Evolutionary conservation across 2,888 invertebrate species (phyloP).

Genomic region (Antitype chi): DNA sequence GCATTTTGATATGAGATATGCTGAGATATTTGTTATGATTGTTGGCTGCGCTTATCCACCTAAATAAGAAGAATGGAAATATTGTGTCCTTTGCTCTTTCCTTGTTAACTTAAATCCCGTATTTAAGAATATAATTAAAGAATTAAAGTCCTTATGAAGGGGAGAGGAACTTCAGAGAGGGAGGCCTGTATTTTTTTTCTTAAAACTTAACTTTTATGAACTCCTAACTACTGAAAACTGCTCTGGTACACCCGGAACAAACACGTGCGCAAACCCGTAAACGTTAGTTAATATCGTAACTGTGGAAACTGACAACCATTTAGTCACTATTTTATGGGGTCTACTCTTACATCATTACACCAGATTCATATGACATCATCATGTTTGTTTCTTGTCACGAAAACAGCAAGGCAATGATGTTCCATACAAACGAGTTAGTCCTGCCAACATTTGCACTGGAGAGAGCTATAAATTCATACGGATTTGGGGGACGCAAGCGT

Average conservation of each 20-base stretch:
- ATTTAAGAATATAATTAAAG: neutral
- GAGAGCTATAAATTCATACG: conserved; percentile 75
- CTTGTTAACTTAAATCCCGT: neutral
- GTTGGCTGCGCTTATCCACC: neutral
- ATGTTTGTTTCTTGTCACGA: conserved; percentile 30
- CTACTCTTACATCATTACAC: neutral
- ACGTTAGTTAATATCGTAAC: neutral
- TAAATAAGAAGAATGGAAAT: neutral
- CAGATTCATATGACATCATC: conserved; percentile 7
- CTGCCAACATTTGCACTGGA: conserved; percentile 61
- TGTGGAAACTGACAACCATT: neutral
- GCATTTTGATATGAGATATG: too few relatives aligned
- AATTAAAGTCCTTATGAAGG: neutral
- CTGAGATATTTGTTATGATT: too few relatives aligned
- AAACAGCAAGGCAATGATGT: conserved; percentile 55
- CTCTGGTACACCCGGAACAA: neutral
- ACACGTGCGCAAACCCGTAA: neutral
- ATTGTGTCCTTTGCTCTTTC: neutral
- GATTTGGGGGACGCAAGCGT: conserved; percentile 74
- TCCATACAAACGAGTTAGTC: conserved; percentile 54
- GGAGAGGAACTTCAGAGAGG: neutral
- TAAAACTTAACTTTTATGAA: too few relatives aligned
- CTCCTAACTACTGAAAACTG: neutral
- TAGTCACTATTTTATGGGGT: neutral
- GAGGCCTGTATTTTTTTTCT: neutral